Base-by-base conservation (phyloP, 1,140 invertebrate species). In the Musca vetustissima region DNA sequence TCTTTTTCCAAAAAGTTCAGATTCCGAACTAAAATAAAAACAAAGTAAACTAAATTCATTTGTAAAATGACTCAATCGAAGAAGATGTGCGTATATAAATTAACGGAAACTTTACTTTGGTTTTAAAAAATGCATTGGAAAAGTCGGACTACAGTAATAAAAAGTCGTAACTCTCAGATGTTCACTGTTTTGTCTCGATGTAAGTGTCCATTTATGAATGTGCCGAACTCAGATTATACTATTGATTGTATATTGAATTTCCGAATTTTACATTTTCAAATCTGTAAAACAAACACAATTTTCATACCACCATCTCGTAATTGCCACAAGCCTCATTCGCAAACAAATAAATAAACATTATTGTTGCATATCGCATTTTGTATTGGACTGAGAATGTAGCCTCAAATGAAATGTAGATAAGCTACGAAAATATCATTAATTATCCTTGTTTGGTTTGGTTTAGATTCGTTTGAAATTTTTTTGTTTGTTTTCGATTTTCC, bases 371-470 rank as follows among this genome's bases (percentile, higher is more conserved):
- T 22, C 19, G 19, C 19, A n/a, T 55, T 22, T 22, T 2, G 21
- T 1, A 24, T 22, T 55, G 13, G 22, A 2, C 11, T 28, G 25
- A 28, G 53, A 17, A 57, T 57, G 53, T 28, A 25, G 53, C 13
- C 25, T 28, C 24, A 25, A 57, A 25, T 57, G 53, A 57, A 57
- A 57, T 25, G 25, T 24, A 57, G 53, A 57, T 57, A 57, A 57
- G 53, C 53, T 57, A 28, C 24, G 24, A 57, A 57, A 57, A 57
- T 57, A 57, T 57, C 53, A 57, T 57, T 57, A 57, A 57, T 57
- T 57, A 57, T 57, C 53, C 53, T 57, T 57, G 53, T 57, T 57
- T 43, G 11, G 36, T 43, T 43, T 13, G 11, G n/a, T n/a, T n/a
- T n/a, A n/a, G 53, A 28, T 57, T 50, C 49, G 49, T 50, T 50